A percentile compares a stretch with the other conserved stretches of the same genome.
phyloP scores from a whole-genome alignment of 2,113 vertebrate genomes.

The Butastur rufipennis region DNA sequence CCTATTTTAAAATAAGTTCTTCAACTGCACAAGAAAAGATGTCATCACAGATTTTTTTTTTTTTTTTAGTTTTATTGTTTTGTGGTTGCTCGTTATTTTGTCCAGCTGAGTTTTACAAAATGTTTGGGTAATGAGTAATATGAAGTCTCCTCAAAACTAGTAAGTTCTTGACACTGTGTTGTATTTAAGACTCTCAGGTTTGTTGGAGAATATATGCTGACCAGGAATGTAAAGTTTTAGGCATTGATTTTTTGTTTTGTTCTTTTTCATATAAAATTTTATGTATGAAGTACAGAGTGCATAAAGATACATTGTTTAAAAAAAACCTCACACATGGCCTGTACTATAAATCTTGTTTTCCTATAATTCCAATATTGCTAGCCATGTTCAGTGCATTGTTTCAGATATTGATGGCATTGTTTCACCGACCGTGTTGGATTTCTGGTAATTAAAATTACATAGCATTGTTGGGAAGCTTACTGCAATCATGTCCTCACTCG shows the following conservation, averaged over 20 bases:
- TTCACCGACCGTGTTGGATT: slow-evolving; percentile 1
- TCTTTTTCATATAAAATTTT: neutral
- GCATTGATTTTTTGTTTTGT: neutral
- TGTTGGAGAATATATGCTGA: neutral
- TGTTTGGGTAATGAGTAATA: neutral
- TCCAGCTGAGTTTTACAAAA: neutral
- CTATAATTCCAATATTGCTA: neutral
- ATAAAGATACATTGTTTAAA: neutral
- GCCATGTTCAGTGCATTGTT: neutral
- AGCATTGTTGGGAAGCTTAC: slow-evolving; percentile 28
- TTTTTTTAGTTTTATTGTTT: neutral
- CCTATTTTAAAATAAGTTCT: neutral
- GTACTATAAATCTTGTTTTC: neutral
- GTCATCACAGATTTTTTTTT: neutral
- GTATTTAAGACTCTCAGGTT: neutral
- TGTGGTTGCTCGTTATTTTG: neutral
- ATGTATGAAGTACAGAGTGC: rapidly evolving
- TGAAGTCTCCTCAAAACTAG: neutral
- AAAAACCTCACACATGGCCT: neutral
- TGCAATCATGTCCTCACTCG: slow-evolving; percentile 44
- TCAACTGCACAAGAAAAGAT: neutral
- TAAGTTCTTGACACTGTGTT: neutral
- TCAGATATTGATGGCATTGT: neutral
- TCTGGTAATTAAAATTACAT: slow-evolving; percentile 66
- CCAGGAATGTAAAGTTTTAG: neutral